Evolutionary conservation across 2,888 invertebrate genomes (phyloP).

Genomic region (Frankliniella intonsa): DNA sequence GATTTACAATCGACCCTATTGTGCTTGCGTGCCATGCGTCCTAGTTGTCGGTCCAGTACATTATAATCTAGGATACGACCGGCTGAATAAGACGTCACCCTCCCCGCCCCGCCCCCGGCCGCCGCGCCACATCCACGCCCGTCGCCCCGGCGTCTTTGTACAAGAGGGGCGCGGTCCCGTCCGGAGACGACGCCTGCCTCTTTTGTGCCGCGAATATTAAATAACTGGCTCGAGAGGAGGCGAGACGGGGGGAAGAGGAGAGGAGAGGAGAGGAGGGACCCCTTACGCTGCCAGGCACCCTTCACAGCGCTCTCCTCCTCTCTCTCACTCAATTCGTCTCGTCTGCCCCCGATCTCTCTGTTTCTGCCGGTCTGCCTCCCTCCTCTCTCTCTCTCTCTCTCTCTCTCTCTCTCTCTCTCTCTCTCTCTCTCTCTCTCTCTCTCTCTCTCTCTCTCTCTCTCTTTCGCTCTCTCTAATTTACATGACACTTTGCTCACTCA

Average conservation of each 20-base stretch:
- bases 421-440: conserved; percentile 22
- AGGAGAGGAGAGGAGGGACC: not conserved
- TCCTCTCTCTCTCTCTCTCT: conserved; percentile 13
- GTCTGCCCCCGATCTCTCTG: too few species aligned
- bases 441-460: not conserved
- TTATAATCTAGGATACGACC: too few species aligned
- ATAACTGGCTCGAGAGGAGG: not conserved
- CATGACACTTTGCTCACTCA: not conserved
- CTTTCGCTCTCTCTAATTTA: too few species aligned
- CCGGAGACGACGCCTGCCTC: not conserved
- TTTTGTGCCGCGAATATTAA: not conserved
- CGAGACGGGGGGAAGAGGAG: too few species aligned
- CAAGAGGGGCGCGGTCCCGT: too few species aligned
- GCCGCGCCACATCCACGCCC: too few species aligned
- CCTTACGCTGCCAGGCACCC: not conserved
- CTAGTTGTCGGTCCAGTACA: too few species aligned
- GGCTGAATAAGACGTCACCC: too few species aligned
- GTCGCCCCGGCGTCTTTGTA: too few species aligned
- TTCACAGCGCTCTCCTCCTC: not conserved
- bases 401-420: conserved; percentile 24
- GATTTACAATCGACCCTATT: too few species aligned
- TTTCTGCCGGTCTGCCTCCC: not conserved
- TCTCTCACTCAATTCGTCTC: conserved; percentile 12
- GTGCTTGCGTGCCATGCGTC: too few species aligned
- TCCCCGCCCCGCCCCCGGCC: too few species aligned